Base-by-base conservation (phyloP, 2,797 vertebrate species). In the Peromyscus attwateri region DNA sequence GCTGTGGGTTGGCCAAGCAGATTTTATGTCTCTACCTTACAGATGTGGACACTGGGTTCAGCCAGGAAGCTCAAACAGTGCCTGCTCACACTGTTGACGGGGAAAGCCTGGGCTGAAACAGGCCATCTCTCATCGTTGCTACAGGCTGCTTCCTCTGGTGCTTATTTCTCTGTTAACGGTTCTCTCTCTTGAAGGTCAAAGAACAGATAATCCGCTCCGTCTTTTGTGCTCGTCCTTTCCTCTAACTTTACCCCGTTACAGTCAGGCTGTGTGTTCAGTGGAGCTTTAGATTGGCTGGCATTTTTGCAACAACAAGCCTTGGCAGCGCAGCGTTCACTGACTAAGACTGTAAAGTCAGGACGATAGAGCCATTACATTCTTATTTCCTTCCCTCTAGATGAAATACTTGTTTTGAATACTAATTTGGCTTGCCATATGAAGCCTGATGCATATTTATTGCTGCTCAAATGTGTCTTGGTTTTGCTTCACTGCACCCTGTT, bases 371-470 rank as follows among this genome's bases (percentile, higher is more conserved):
- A 79, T 95, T 92, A 89, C 81, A 37, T 68, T 92, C 83, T 87
- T 89, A 79, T 34, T 87, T 34, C 81, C 64, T 81, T 87, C 92
- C 60, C 89, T 87, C 88, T 95, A 71, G 62, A 95, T 66, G 83
- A 85, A 97, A 91, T 76, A 79, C 66, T 83, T 62, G 17, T 40
- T 97, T 80, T 82, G 95, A 97, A 95, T 95, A 80, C 49, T 92
- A 96, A 96, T 85, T 75, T 91, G 90, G 68, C 37, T 79, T 93
- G 79, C 92, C 37, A 81, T 16, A 6, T 82, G 37, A 68, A 88
- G 88, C 73, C 87, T 96, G 84, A 3, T 73, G 84, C 52, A 3
- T 77, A 81, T 84, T 87, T 92, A 75, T 46, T 96, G 90, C 68
- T 84, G 76, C 73, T 62, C 43, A 71, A 91, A 55, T 64, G 62